Base-by-base conservation (phyloP, 2,113 vertebrate genomes). In the Ciconia stormi region DNA sequence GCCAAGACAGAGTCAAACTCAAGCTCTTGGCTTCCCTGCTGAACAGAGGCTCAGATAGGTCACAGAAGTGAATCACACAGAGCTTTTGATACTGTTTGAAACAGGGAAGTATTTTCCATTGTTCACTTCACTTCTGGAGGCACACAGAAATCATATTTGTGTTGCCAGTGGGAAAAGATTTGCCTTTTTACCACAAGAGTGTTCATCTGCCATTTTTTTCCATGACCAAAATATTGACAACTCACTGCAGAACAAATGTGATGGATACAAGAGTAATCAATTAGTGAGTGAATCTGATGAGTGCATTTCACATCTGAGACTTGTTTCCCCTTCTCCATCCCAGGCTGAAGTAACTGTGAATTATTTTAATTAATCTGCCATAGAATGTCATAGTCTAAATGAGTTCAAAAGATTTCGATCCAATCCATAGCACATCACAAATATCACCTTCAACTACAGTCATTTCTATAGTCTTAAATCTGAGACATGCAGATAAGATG, bases 321-420 rank as follows among this genome's bases (percentile, higher is more conserved):
- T 58, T 87, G n/a, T 82, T 95, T 88, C 82, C 92, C 36, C 83
- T 76, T 88, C 87, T 91, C 66, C 16, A 65, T 53, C 79, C 62
- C 67, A 95, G 76, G 74, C 81, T 95, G 93, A 97, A 93, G 76
- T 93, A 97, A 96, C 65, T 92, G 86, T 90, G 83, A 97, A 98
- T 97, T 96, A 97, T 97, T 98, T 98, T 98, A 98, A 98, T 98
- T 98, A 97, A 97, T 97, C 94, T 97, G 85, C 76, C 96, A 97
- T 87, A 97, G 97, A 97, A 96, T 97, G 88, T 92, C 96, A 97
- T 88, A 93, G 61, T 29, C 91, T 95, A 97, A 98, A 98, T 97
- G 73, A 98, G 87, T 97, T 98, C 65, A 97, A 97, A 98, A 97
- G 42, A 97, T 98, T 98, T 97, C 32, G 46, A 82, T 95, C 96